Evolutionary conservation across 2,113 vertebrate genomes (phyloP).

Genomic region (Tragelaphus imberbis): DNA sequence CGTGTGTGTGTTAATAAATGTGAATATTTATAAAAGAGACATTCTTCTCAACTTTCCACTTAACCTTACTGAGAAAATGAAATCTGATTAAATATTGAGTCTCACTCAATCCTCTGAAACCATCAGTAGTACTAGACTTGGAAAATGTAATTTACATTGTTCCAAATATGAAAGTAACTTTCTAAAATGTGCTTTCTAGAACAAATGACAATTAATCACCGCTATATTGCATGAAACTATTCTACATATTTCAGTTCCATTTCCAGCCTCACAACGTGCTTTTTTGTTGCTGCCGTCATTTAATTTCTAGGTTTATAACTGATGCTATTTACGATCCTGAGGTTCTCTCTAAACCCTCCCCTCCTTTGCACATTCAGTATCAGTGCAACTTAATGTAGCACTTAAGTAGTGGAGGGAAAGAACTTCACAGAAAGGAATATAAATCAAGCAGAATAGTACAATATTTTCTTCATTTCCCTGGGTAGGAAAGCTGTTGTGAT

Average conservation of each 20-base stretch:
- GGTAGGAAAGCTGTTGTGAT: neutral
- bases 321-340: neutral
- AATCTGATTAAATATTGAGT: neutral
- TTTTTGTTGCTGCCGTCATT: neutral
- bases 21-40: neutral
- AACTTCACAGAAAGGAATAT: neutral
- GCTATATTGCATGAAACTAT: neutral
- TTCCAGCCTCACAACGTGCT: neutral
- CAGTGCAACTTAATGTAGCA: neutral
- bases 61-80: neutral
- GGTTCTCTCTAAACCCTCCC: neutral
- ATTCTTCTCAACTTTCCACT: neutral
- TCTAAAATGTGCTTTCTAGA: neutral
- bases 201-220: neutral
- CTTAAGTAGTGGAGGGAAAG: neutral
- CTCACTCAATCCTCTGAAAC: neutral
- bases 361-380: neutral
- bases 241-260: neutral
- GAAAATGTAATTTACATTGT: neutral
- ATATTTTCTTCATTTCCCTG: neutral
- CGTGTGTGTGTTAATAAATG: neutral
- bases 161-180: neutral
- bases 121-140: neutral
- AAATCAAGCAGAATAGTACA: neutral
- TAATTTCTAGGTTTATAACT: neutral